Evolutionary conservation across 2,888 invertebrate species (phyloP), one percentile per base, ranked within the genome.

Genomic region (Pandemis corylana): DNA sequence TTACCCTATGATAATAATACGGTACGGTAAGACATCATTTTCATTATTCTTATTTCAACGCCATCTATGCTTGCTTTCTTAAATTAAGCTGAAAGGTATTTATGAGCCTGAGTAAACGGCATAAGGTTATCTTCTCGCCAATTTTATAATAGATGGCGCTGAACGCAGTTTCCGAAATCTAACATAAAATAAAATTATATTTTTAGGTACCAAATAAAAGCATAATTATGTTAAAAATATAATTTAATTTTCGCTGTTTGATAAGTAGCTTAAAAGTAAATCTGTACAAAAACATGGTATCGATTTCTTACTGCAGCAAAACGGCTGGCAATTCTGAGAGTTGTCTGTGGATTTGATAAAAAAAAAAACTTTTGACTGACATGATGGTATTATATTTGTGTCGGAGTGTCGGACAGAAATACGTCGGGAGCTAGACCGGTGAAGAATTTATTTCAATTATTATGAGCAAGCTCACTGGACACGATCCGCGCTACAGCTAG

Each of bases 381-480:
- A 70, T 76, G 77, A 89, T 92, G 91, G 88, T 89, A 91, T 89
- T 88, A 90, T 92, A 90, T 92, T 92, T 93, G 90, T 92, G 91
- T 92, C 90, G 87, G 84, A 90, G 90, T 92, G 91, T 92, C 90
- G 87, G 84, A 90, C 84, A 83, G 90, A 90, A 90, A 89, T 90
- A 91, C 89, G 90, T 89, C 88, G 87, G 81, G 87, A 86, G 86
- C 84, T 91, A 85, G 88, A 88, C 93, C 93, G 94, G 94, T 85
- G 90, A 85, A 90, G 87, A 90, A 90, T 92, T 93, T 93, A 91
- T 91, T 93, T 92, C 88, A 90, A 92, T 89, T 93, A 91, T 80
- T 84, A 93, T 92, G 92, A 89, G 84, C 90, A 89, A 87, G 89
- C 89, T 88, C 86, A 83, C 84, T 87, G 83, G 85, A 85, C 85